phyloP scores from a whole-genome alignment of 2,888 invertebrate species.

The Crepidodera aurea region DNA sequence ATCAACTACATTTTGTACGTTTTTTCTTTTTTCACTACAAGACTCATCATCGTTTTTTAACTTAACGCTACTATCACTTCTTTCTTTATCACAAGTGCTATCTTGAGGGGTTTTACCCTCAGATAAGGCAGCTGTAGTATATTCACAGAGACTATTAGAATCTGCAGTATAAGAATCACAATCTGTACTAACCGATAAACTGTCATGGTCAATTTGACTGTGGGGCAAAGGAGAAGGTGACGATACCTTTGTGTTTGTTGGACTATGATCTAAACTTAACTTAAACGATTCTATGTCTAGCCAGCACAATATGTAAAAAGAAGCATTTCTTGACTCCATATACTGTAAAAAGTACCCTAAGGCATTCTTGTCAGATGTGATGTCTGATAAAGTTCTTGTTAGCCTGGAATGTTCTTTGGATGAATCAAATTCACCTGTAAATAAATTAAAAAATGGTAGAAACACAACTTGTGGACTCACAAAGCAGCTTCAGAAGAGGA shows the following conservation, averaged over 20 bases:
- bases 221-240: conserved; percentile 44
- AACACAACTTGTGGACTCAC: no score
- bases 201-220: conserved; percentile 57
- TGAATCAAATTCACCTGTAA: conserved; percentile 52
- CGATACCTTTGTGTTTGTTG: conserved; percentile 15
- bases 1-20: conserved; percentile 58
- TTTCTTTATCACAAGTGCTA: conserved; percentile 54
- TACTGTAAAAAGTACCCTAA: conserved; percentile 86
- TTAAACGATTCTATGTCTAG: conserved; percentile 77
- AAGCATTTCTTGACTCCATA: conserved; percentile 78
- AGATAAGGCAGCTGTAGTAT: conserved; percentile 46
- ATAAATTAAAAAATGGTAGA: no score
- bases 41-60: conserved; percentile 43
- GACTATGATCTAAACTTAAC: conserved; percentile 52
- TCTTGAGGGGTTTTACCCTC: conserved; percentile 45
- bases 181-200: conserved; percentile 61
- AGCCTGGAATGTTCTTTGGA: conserved; percentile 66
- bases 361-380: conserved; percentile 80
- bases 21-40: conserved; percentile 39
- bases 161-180: conserved; percentile 60
- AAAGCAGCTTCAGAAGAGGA: no score
- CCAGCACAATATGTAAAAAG: conserved; percentile 77
- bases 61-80: conserved; percentile 55
- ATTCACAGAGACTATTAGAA: conserved; percentile 57
- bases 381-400: conserved; percentile 77